Evolutionary conservation across 2,888 invertebrate genomes (phyloP).

Genomic region (Rhagophthalmus giganteus): DNA sequence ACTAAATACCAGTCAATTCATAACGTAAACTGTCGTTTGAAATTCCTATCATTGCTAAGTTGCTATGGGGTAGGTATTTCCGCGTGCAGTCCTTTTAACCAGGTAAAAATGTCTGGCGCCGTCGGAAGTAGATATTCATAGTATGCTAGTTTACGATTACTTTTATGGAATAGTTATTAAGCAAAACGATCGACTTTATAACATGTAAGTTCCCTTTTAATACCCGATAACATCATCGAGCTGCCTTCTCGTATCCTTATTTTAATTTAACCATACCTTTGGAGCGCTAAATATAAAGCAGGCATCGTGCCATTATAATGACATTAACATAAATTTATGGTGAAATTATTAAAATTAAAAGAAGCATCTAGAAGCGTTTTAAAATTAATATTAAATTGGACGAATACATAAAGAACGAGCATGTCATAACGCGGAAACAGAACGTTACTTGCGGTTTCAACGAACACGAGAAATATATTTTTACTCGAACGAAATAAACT

Average conservation of each 20-base stretch:
- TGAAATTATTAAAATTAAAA: slow-evolving; percentile 18
- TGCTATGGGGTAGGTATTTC: slow-evolving; percentile 26
- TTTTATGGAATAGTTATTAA: background rate
- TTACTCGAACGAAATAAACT: no score
- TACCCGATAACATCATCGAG: background rate
- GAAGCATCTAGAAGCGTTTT: slow-evolving; percentile 10
- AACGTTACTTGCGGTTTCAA: slow-evolving; percentile 6
- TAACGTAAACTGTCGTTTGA: slow-evolving; percentile 44
- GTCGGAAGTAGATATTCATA: slow-evolving; percentile 31
- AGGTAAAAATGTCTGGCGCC: slow-evolving; percentile 41
- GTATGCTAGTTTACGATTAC: background rate
- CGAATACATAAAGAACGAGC: slow-evolving; percentile 14
- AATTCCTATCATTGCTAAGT: slow-evolving; percentile 45
- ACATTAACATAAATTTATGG: slow-evolving; percentile 21
- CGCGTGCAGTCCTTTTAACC: slow-evolving; percentile 24
- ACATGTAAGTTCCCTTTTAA: background rate
- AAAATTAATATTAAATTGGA: slow-evolving; percentile 9
- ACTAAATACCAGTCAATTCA: slow-evolving; percentile 41
- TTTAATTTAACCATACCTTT: slow-evolving; percentile 8
- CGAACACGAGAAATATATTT: slow-evolving; percentile 8
- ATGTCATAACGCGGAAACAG: slow-evolving; percentile 13
- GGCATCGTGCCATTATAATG: slow-evolving; percentile 13
- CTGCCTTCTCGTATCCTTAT: slow-evolving; percentile 1
- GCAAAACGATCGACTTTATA: background rate
- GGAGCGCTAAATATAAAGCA: slow-evolving; percentile 6